Evolutionary conservation across 2,888 invertebrate genomes (phyloP).

Genomic region (Ectemnius continuus): DNA sequence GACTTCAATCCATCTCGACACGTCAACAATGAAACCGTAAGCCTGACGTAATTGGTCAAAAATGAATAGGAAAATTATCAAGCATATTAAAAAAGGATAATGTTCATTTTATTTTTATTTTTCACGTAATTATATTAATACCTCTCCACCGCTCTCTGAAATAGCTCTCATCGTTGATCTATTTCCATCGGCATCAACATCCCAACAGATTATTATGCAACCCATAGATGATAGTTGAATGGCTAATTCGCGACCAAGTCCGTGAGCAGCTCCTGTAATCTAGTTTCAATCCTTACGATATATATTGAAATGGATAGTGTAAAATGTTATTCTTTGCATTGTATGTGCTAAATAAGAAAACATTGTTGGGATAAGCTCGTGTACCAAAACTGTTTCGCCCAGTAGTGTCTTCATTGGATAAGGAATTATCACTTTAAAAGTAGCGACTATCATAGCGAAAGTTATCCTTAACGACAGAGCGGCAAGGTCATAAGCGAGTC

Average conservation of each 20-base stretch:
- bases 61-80: no score
- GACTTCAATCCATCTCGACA: conserved; percentile 66
- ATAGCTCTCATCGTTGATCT: conserved; percentile 63
- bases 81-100: no score
- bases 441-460: conserved; percentile 65
- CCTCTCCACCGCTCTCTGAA: conserved; percentile 69
- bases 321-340: neutral
- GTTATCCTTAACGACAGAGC: conserved; percentile 63
- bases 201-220: conserved; percentile 71
- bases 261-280: conserved; percentile 72
- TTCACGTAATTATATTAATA: conserved; percentile 29
- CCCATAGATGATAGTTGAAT: conserved; percentile 66
- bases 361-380: conserved; percentile 24
- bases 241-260: conserved; percentile 71
- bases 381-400: conserved; percentile 78
- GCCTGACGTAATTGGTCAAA: conserved; percentile 50
- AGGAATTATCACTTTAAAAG: conserved; percentile 75
- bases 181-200: conserved; percentile 63
- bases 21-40: conserved; percentile 69
- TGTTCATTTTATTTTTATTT: neutral
- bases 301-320: no score
- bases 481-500: conserved; percentile 56
- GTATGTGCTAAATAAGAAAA: neutral
- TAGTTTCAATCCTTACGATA: conserved; percentile 26
- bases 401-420: conserved; percentile 75